Percentiles rank a stretch among this genome's conserved stretches.
phyloP scores from a whole-genome alignment of 2,113 vertebrate genomes.

The Scortum barcoo region DNA sequence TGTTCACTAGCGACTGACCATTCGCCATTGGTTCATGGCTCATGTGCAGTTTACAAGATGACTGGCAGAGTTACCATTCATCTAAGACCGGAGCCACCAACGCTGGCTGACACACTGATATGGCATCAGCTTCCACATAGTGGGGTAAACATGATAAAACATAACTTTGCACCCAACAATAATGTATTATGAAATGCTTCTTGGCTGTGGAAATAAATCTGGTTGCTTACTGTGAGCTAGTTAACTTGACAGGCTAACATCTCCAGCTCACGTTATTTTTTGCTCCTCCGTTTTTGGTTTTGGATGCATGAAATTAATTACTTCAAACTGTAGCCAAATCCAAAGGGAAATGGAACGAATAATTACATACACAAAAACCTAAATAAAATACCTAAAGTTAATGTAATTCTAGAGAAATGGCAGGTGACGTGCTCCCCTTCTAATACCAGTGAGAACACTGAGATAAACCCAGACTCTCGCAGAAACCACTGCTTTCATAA shows the following conservation, averaged over 20 bases:
- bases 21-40: no score
- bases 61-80: no score
- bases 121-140: neutral
- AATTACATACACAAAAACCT: neutral
- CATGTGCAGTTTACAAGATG: no score
- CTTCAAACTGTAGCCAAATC: no score
- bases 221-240: no score
- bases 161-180: no score
- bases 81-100: neutral
- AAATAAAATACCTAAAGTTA: neutral
- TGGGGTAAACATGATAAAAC: neutral
- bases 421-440: neutral
- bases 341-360: neutral
- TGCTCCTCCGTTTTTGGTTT: neutral
- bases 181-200: no score
- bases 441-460: neutral
- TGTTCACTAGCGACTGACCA: neutral
- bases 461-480: constrained; percentile 1
- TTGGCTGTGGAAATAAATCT: no score
- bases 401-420: neutral
- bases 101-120: neutral
- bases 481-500: neutral
- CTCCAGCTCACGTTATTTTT: neutral
- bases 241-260: neutral
- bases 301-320: no score